A percentile compares a stretch with the other conserved stretches of the same genome.
These are phyloP conservation scores for Syrmaticus mikado DNA, from an alignment of 2,113 vertebrate species.

Conservation along the genomic window DNA sequence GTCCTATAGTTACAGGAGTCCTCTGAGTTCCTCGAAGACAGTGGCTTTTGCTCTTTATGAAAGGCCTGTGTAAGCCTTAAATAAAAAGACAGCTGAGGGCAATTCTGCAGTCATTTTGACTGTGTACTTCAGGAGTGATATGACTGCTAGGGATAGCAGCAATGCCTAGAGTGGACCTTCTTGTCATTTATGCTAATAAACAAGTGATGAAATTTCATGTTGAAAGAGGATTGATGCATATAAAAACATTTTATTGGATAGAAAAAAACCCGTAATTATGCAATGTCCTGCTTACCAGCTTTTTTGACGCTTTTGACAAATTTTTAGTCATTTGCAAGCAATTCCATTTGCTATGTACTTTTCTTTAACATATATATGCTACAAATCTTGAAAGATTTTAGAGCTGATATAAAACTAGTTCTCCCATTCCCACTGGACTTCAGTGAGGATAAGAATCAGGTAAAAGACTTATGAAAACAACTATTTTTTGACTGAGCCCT, in stretches of 20 bases:
- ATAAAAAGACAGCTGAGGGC: neutral
- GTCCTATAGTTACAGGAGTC: neutral
- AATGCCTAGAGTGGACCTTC: neutral
- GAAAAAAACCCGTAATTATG: neutral
- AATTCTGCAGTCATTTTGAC: neutral
- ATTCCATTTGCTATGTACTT: neutral
- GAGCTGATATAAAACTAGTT: conserved; percentile 10
- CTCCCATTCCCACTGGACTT: neutral
- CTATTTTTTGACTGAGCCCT: conserved; percentile 46
- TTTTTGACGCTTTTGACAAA: neutral
- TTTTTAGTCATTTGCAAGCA: neutral
- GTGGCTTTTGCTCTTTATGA: neutral
- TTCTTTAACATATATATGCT: neutral
- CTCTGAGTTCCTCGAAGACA: neutral
- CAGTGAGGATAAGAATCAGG: neutral
- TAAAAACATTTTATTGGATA: neutral
- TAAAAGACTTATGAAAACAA: conserved; percentile 60
- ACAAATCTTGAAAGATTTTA: neutral
- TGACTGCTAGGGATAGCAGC: neutral
- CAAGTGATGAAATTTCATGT: neutral
- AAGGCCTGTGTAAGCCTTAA: neutral
- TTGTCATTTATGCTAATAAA: neutral
- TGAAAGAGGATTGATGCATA: neutral
- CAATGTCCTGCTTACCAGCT: neutral
- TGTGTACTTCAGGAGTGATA: neutral